A percentile compares a stretch with the other conserved stretches of the same genome.
Evolutionary conservation across 2,797 vertebrate species (phyloP).

Genomic region (Taeniopygia guttata): DNA sequence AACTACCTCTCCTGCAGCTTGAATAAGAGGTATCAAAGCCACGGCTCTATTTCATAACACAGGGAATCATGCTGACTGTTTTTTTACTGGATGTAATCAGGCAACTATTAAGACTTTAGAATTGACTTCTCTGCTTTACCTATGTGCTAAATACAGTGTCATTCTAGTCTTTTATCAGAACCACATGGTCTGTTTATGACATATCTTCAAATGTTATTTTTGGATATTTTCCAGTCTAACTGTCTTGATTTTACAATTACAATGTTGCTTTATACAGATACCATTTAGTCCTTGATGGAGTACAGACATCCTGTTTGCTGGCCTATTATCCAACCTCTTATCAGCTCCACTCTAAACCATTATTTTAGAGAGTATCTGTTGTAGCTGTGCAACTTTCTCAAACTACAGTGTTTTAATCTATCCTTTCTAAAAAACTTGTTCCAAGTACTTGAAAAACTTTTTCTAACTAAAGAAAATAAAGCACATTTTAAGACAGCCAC

Average conservation of each 20-base stretch:
- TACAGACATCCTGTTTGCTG: constrained; percentile 56
- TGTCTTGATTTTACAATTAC: constrained; percentile 38
- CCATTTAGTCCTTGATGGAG: constrained; percentile 43
- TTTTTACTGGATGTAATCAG: neutral
- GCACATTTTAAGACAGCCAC: neutral
- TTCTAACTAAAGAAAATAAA: neutral
- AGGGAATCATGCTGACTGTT: neutral
- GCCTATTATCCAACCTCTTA: constrained; percentile 16
- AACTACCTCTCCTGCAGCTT: neutral
- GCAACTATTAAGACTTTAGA: neutral
- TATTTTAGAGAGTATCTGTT: neutral
- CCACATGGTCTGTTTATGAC: neutral
- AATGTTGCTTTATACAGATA: constrained; percentile 41
- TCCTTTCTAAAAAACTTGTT: neutral
- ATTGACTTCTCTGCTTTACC: neutral
- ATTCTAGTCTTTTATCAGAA: constrained; percentile 2
- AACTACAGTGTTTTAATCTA: neutral
- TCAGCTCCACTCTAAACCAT: neutral
- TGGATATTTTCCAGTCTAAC: neutral
- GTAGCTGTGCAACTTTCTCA: neutral
- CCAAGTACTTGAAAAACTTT: neutral
- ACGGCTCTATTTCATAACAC: neutral
- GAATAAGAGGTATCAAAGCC: neutral
- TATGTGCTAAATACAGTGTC: neutral
- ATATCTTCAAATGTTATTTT: constrained; percentile 32